Base-by-base conservation (phyloP, 2,113 vertebrate species). In the Cyprinodon brontotheroides region DNA sequence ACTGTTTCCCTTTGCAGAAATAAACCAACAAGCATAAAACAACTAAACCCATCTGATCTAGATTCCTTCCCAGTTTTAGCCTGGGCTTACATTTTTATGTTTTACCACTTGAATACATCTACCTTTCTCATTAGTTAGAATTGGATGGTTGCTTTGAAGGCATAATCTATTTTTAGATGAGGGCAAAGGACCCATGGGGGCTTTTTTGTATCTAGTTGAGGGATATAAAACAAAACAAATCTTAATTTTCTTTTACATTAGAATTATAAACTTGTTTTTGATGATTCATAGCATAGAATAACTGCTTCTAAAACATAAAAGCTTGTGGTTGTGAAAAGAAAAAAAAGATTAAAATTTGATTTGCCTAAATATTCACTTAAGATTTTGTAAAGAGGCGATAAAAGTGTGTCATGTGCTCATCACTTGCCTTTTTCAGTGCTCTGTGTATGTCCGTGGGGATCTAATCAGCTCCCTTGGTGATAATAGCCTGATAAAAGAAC, bases 401-500 rank as follows among this genome's bases (percentile, higher is more conserved):
- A 64, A 22, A 2, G 17, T 40, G 36, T 7, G 10, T 22, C 13
- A 22, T 62, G 45, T 67, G 15, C 4, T 3, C 38, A 57, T 68
- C 3, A 41, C 15, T 73, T 81, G 37, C 43, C 36, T n/a, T 74
- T 17, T 76, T 20, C 57, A 14, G 59, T 66, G 12, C 38, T 63
- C n/a, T 61, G 63, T 9, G 37, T 77, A 41, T 57, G 41, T 75
- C 10, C 53, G 37, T 29, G 41, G 39, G 77, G 69, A 61, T 40
- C 61, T 75, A 47, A 61, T 59, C 72, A 64, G 37, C 66, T 11
- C 48, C 22, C 65, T 20, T 36, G 68, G 29, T 45, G 63, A 40
- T 65, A 63, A 50, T 20, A 59, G 43, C 14, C 10, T 65, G 50
- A 65, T 43, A 48, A 20, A 73, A 29, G 37, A 75, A 80, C 74